phyloP scores from a whole-genome alignment of 2,888 invertebrate genomes.

The Caenorhabditis wallacei region DNA sequence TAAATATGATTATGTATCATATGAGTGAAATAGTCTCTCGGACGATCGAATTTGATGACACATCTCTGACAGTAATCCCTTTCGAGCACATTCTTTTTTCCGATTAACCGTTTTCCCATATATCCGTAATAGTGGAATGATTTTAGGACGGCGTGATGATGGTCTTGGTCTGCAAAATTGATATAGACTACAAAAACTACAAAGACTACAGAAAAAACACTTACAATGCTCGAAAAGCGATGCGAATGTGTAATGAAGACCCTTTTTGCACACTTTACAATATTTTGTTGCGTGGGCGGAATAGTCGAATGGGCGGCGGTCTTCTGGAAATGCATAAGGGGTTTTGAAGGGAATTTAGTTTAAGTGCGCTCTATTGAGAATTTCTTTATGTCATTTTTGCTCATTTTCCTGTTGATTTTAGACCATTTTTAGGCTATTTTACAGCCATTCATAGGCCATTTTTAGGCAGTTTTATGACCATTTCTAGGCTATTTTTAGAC shows the following conservation, averaged over 20 bases:
- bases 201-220: neutral
- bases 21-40: constrained; percentile 46
- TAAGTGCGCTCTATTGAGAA: no score
- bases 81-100: constrained; percentile 33
- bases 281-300: constrained; percentile 7
- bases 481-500: no score
- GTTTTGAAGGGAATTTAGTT: no score
- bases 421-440: no score
- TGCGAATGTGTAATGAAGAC: constrained; percentile 33
- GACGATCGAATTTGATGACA: neutral
- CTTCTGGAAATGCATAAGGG: constrained; percentile 5
- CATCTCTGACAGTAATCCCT: constrained; percentile 41
- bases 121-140: constrained; percentile 46
- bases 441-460: no score
- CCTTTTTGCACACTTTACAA: constrained; percentile 52
- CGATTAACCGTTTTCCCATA: constrained; percentile 15
- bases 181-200: neutral
- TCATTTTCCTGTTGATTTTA: no score
- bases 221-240: constrained; percentile 45
- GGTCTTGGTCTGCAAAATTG: constrained; percentile 29
- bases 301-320: constrained; percentile 17
- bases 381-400: no score
- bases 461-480: no score
- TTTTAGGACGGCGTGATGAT: constrained; percentile 24
- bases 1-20: constrained; percentile 40